Conservation (phyloP, 2,888 invertebrate genomes). For the Stenodera caucasica region DNA sequence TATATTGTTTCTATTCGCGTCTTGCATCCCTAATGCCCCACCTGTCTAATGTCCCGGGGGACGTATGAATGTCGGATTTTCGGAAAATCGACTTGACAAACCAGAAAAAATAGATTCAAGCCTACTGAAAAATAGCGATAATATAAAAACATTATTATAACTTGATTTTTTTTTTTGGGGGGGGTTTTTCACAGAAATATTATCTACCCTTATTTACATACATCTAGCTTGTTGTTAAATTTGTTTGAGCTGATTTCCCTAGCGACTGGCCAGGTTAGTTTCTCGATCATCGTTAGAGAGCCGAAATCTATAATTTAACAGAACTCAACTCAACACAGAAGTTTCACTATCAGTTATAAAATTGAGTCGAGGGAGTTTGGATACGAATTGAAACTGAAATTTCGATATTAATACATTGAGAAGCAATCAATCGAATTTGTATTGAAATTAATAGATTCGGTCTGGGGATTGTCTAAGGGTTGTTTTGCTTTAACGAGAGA, state of each 20-base stretch:
- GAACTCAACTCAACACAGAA: not conserved
- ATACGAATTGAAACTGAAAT: no score
- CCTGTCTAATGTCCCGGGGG: constrained; percentile 30
- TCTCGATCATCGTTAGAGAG: not conserved
- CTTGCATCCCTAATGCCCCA: constrained; percentile 35
- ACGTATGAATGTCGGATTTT: constrained; percentile 27
- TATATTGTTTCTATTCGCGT: constrained; percentile 33
- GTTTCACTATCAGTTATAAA: no score
- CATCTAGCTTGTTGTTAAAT: not conserved
- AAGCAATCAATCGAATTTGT: no score
- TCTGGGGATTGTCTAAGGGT: no score
- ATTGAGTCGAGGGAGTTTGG: no score
- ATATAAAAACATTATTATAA: no score
- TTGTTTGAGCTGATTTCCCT: not conserved
- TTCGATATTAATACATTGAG: no score
- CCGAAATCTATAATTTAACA: not conserved
- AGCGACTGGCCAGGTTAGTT: not conserved
- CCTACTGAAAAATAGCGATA: not conserved
- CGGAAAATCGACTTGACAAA: not conserved
- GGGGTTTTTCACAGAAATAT: no score
- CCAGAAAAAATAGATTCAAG: not conserved
- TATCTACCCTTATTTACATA: no score
- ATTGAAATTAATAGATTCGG: no score
- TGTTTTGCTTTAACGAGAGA: no score
- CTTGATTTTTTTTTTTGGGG: no score